phyloP scores from a whole-genome alignment of 2,888 invertebrate species.

The Ormyrus pomaceus region DNA sequence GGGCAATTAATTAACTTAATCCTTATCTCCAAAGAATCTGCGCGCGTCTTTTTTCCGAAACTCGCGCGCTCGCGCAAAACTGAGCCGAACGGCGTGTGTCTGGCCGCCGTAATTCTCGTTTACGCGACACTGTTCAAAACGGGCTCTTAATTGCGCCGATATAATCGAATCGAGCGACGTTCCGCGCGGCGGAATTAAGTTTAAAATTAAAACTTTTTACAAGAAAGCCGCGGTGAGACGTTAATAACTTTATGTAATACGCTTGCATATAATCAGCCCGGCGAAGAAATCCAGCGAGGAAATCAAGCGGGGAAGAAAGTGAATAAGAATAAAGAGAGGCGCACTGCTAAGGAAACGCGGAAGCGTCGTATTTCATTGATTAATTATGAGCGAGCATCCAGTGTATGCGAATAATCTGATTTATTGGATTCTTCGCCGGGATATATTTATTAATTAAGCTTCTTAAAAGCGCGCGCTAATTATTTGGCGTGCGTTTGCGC shows the following conservation, averaged over 20 bases:
- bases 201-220: conserved; percentile 24
- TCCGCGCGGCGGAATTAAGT: neutral
- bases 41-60: no score
- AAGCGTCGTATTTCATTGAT: conserved; percentile 30
- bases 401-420: conserved; percentile 12
- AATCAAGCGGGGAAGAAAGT: conserved; percentile 7
- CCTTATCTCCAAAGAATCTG: no score
- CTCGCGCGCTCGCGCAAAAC: no score
- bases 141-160: neutral
- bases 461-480: no score
- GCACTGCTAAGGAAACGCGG: conserved; percentile 22
- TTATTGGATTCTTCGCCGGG: neutral
- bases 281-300: neutral
- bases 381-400: neutral
- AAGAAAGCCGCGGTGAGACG: neutral
- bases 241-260: conserved; percentile 23
- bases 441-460: neutral
- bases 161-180: neutral
- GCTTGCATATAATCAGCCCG: no score
- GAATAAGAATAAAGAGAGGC: conserved; percentile 11
- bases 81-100: no score
- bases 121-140: neutral
- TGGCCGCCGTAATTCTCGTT: neutral
- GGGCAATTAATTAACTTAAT: no score
- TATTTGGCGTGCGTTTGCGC: no score